phyloP scores from a whole-genome alignment of 1,140 invertebrate genomes.

The Drosophila pseudoobscura region DNA sequence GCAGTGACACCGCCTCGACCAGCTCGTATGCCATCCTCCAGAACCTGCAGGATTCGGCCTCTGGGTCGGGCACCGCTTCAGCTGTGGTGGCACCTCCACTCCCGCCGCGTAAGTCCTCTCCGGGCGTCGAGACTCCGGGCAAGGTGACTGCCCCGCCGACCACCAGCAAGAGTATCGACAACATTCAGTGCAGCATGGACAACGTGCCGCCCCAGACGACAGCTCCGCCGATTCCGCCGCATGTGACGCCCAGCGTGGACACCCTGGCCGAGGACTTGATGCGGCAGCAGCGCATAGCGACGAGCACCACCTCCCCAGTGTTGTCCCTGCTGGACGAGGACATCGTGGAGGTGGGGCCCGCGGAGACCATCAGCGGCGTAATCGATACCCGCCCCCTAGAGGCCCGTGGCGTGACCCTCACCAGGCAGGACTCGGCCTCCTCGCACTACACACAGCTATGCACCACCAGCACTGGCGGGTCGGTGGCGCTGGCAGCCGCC shows the following conservation, averaged over 20 bases:
- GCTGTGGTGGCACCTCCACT: slow-evolving; percentile 80
- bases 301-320: slow-evolving; percentile 64
- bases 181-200: slow-evolving; percentile 74
- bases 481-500: slow-evolving; percentile 40
- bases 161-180: slow-evolving; percentile 71
- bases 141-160: slow-evolving; percentile 50
- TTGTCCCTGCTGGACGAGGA: slow-evolving; percentile 75
- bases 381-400: slow-evolving; percentile 85
- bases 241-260: slow-evolving; percentile 65
- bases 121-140: slow-evolving; percentile 83
- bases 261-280: slow-evolving; percentile 72
- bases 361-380: slow-evolving; percentile 87
- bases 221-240: slow-evolving; percentile 81
- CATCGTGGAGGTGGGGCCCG: slow-evolving; percentile 86
- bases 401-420: slow-evolving; percentile 60
- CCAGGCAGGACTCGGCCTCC: slow-evolving; percentile 48
- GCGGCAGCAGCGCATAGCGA: slow-evolving; percentile 65
- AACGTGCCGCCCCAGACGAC: slow-evolving; percentile 80
- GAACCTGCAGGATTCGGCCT: slow-evolving; percentile 64
- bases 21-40: slow-evolving; percentile 80
- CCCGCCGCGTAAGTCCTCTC: slow-evolving; percentile 87
- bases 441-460: slow-evolving; percentile 75
- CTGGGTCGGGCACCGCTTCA: not conserved
- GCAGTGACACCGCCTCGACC: slow-evolving; percentile 61
- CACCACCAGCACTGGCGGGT: slow-evolving; percentile 62